Evolutionary conservation across 2,888 invertebrate species (phyloP).

Genomic region (Seira musarum): DNA sequence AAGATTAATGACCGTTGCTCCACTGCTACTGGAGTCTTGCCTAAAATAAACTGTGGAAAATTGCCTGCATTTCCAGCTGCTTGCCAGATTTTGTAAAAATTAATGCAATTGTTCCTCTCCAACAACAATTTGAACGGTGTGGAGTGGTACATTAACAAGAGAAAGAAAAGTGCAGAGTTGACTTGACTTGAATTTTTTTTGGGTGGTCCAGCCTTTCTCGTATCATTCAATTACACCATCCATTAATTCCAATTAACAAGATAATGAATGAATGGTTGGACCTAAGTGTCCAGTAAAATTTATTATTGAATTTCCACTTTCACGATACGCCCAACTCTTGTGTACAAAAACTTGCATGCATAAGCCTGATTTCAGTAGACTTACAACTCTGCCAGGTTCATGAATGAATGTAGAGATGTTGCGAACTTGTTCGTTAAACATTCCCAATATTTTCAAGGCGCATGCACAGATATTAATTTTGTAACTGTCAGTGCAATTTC

Average conservation of each 20-base stretch:
- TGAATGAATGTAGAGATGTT: too few relatives aligned
- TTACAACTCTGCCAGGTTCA: too few relatives aligned
- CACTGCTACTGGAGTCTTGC: slow-evolving; percentile 33
- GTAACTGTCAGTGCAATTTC: slow-evolving; percentile 1
- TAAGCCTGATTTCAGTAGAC: neutral
- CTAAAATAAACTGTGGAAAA: slow-evolving; percentile 25
- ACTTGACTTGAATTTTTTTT: neutral
- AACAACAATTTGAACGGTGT: neutral
- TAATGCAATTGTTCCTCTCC: neutral
- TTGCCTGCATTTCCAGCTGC: slow-evolving; percentile 15
- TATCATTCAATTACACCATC: slow-evolving; percentile 10
- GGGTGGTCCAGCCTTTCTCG: neutral
- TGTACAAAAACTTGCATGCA: neutral
- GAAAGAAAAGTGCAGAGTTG: neutral
- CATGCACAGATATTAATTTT: neutral
- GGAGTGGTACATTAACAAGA: neutral
- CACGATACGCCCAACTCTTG: too few relatives aligned
- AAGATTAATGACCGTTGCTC: slow-evolving; percentile 48
- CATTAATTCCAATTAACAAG: slow-evolving; percentile 21
- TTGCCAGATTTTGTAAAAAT: slow-evolving; percentile 31
- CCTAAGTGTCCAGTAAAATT: slow-evolving; percentile 7
- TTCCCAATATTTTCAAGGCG: too few relatives aligned
- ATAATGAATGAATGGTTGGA: slow-evolving; percentile 13
- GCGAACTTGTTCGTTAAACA: too few relatives aligned
- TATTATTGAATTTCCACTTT: neutral